These are phyloP conservation scores for Caenorhabditis japonica DNA, from an alignment of 2,888 invertebrate species.

Conservation along the genomic window DNA sequence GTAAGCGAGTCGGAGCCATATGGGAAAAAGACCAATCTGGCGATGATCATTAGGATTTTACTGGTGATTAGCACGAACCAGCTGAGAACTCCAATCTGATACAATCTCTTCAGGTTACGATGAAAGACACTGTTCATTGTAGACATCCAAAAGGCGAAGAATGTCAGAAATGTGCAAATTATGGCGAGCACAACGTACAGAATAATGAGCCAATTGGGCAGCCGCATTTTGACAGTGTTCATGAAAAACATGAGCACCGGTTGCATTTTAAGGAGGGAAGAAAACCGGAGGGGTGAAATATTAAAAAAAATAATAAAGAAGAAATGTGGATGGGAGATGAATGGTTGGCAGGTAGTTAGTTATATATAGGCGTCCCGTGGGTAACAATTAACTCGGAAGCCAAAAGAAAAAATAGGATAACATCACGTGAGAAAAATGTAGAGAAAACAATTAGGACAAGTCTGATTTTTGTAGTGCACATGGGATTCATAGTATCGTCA, in stretches of 20 bases:
- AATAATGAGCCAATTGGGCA: background rate
- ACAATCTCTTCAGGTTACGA: background rate
- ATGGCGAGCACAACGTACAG: background rate
- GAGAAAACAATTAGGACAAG: too few relatives aligned
- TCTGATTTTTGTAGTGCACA: too few relatives aligned
- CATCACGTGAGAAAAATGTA: too few relatives aligned
- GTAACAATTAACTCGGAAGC: too few relatives aligned
- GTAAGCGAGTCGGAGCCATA: background rate
- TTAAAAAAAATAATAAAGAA: too few relatives aligned
- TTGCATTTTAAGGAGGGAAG: background rate
- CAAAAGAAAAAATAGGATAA: too few relatives aligned
- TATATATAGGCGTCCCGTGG: too few relatives aligned
- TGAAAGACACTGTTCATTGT: slow-evolving; percentile 3
- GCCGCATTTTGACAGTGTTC: background rate
- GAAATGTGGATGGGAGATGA: too few relatives aligned
- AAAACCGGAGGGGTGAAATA: too few relatives aligned
- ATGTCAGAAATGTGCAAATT: background rate
- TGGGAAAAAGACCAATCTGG: background rate
- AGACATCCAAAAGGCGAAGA: background rate
- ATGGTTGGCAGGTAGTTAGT: too few relatives aligned
- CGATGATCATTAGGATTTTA: background rate
- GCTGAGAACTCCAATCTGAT: background rate
- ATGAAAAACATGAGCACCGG: slow-evolving; percentile 2
- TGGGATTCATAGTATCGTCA: too few relatives aligned
- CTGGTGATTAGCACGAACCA: slow-evolving; percentile 1